Percentiles rank a stretch among this genome's conserved stretches.
Conservation (phyloP, 2,113 vertebrate species). For the Rhizomys pruinosus region DNA sequence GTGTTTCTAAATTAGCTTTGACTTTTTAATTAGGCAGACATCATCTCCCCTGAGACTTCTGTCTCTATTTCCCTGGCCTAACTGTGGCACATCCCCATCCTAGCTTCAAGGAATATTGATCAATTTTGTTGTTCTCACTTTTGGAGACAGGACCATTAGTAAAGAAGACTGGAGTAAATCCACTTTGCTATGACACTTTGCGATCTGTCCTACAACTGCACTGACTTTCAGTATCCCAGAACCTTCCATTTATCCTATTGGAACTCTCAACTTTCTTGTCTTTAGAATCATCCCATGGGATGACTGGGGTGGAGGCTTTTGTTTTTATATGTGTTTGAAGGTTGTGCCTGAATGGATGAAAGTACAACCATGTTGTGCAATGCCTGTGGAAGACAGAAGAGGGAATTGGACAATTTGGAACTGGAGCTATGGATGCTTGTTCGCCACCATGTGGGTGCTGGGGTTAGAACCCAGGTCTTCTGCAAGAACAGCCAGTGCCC, state of each 20-base stretch:
- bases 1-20: not conserved
- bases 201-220: not conserved
- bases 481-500: too few species aligned
- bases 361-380: too few species aligned
- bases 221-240: not conserved
- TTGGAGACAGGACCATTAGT: not conserved
- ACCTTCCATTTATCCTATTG: not conserved
- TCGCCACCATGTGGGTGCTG: too few species aligned
- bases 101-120: not conserved
- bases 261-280: not conserved
- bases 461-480: too few species aligned
- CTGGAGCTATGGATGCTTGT: too few species aligned
- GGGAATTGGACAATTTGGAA: too few species aligned
- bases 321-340: too few species aligned
- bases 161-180: not conserved
- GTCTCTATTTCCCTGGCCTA: not conserved
- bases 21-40: constrained; percentile 2
- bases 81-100: not conserved
- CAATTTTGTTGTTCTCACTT: not conserved
- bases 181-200: not conserved
- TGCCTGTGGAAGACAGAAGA: too few species aligned
- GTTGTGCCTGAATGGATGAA: too few species aligned
- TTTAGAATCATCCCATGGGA: not conserved
- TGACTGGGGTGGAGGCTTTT: not conserved
- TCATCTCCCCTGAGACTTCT: not conserved